Evolutionary conservation across 2,113 vertebrate species (phyloP).

Genomic region (Dryoscopus gambensis): DNA sequence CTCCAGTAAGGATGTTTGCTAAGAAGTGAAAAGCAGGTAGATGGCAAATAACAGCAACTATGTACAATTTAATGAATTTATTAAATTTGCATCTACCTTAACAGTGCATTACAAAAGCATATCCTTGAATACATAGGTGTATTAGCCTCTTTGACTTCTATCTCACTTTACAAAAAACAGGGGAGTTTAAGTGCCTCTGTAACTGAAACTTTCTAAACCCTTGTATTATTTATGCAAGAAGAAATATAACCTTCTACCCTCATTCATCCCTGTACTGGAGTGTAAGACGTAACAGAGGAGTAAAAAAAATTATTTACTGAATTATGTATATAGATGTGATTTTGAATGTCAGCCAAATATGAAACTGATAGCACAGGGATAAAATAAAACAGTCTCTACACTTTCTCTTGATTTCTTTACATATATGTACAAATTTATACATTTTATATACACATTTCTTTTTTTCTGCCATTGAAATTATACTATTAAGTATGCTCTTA

Average conservation of each 20-base stretch:
- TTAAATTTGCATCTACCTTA: neutral
- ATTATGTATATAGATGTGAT: neutral
- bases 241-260: neutral
- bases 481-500: neutral
- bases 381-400: neutral
- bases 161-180: neutral
- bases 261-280: neutral
- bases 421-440: neutral
- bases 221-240: slow-evolving; percentile 46
- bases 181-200: neutral
- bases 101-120: neutral
- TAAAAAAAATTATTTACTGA: neutral
- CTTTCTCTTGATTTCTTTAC: neutral
- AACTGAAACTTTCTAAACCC: slow-evolving; percentile 1
- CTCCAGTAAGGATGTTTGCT: neutral
- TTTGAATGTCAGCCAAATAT: neutral
- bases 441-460: neutral
- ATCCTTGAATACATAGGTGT: neutral
- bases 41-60: neutral
- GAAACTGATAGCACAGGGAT: neutral
- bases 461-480: neutral
- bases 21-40: neutral
- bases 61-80: neutral
- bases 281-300: neutral
- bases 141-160: neutral